Conservation (phyloP, 2,888 invertebrate genomes). For the Minunthozetes semirufus region DNA sequence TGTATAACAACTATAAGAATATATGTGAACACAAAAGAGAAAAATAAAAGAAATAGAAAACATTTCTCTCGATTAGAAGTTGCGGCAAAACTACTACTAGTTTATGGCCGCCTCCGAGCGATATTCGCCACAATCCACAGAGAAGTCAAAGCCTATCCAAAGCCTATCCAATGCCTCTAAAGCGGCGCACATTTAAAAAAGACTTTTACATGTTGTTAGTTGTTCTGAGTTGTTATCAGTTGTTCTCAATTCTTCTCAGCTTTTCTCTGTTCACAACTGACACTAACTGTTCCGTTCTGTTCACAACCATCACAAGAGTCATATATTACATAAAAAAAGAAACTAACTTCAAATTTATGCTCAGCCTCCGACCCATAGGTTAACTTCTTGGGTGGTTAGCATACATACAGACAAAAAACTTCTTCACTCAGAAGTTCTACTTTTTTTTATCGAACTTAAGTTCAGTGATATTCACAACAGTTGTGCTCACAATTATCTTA, state of each 20-base stretch:
- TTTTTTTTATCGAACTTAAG: no score
- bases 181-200: not conserved
- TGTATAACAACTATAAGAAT: no score
- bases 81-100: slow-evolving; percentile 24
- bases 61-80: not conserved
- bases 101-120: slow-evolving; percentile 13
- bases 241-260: not conserved
- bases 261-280: not conserved
- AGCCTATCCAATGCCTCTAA: not conserved
- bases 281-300: not conserved
- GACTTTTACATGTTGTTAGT: not conserved
- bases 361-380: slow-evolving; percentile 4
- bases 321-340: not conserved
- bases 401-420: no score
- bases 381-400: not conserved
- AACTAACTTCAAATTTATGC: not conserved
- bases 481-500: no score
- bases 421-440: no score
- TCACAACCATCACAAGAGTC: not conserved
- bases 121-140: not conserved
- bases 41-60: not conserved
- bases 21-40: not conserved
- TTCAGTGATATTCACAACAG: no score
- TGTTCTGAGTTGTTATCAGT: not conserved
- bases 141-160: not conserved